phyloP scores from a whole-genome alignment of 2,113 vertebrate species.

The Micromys minutus region DNA sequence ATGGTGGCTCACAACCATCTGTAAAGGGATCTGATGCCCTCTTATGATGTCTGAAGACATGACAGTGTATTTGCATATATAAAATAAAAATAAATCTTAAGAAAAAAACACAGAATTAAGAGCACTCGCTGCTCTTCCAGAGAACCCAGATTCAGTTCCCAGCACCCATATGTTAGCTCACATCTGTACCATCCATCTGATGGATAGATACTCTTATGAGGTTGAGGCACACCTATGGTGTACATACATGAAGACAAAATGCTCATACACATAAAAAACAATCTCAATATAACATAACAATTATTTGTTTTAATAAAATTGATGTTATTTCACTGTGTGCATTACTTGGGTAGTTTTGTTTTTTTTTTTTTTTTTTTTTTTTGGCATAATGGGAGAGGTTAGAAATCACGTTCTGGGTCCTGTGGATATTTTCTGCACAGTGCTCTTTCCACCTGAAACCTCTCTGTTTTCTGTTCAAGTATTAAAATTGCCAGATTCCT shows the following conservation, averaged over 20 bases:
- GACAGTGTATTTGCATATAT: too few species aligned
- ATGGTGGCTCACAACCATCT: too few species aligned
- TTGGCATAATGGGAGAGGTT: neutral
- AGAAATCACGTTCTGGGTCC: neutral
- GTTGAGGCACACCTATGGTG: neutral
- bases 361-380: too few species aligned
- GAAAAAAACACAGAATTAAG: neutral
- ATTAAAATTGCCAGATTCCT: neutral
- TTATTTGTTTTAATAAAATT: neutral
- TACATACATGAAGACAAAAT: neutral
- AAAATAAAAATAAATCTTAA: too few species aligned
- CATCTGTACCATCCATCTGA: neutral
- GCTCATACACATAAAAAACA: neutral
- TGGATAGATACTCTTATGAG: neutral
- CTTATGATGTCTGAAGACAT: too few species aligned
- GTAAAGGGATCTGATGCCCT: too few species aligned
- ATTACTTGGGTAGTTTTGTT: neutral
- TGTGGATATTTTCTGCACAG: neutral
- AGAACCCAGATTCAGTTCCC: neutral
- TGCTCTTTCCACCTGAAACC: neutral
- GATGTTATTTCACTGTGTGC: neutral
- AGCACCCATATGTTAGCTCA: neutral
- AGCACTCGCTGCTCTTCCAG: neutral
- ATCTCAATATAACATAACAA: neutral
- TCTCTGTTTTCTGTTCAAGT: neutral